These are phyloP conservation scores for Phylloscopus trochilus DNA, from an alignment of 2,113 vertebrate genomes.

Conservation along the genomic window DNA sequence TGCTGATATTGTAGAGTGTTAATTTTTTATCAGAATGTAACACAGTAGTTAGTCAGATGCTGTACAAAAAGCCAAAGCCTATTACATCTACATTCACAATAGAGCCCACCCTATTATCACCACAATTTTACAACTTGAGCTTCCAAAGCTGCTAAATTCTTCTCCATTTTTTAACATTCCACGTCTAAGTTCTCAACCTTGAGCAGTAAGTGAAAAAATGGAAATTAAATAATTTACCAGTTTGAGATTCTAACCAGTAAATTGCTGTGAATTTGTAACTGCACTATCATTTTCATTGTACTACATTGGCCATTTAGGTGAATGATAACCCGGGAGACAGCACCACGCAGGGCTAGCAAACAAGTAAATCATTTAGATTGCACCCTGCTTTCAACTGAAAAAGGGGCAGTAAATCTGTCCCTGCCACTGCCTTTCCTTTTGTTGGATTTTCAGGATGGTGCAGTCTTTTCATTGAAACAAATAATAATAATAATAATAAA, in stretches of 20 bases:
- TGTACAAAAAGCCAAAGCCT: neutral
- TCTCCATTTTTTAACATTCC: slow-evolving; percentile 13
- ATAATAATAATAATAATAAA: neutral
- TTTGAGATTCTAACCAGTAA: slow-evolving; percentile 59
- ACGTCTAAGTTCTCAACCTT: slow-evolving; percentile 43
- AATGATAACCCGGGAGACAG: slow-evolving; percentile 67
- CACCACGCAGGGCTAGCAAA: slow-evolving; percentile 64
- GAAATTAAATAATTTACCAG: slow-evolving; percentile 69
- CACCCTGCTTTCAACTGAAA: slow-evolving; percentile 59
- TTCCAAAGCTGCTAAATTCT: slow-evolving; percentile 2
- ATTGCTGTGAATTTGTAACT: slow-evolving; percentile 54
- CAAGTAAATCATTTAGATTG: slow-evolving; percentile 71
- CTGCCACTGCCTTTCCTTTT: slow-evolving; percentile 56
- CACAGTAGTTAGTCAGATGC: neutral
- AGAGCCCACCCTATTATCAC: neutral
- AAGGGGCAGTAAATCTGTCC: slow-evolving; percentile 63
- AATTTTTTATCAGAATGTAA: slow-evolving; percentile 31
- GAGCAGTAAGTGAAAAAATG: slow-evolving; percentile 48
- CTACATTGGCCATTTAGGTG: slow-evolving; percentile 63
- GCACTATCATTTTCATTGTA: slow-evolving; percentile 65
- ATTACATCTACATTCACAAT: neutral
- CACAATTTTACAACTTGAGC: neutral
- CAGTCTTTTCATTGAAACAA: slow-evolving; percentile 60
- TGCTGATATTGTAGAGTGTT: neutral
- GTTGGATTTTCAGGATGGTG: slow-evolving; percentile 59